Evolutionary conservation across 2,797 vertebrate genomes (phyloP).

Genomic region (Leptatherina wallacei): DNA sequence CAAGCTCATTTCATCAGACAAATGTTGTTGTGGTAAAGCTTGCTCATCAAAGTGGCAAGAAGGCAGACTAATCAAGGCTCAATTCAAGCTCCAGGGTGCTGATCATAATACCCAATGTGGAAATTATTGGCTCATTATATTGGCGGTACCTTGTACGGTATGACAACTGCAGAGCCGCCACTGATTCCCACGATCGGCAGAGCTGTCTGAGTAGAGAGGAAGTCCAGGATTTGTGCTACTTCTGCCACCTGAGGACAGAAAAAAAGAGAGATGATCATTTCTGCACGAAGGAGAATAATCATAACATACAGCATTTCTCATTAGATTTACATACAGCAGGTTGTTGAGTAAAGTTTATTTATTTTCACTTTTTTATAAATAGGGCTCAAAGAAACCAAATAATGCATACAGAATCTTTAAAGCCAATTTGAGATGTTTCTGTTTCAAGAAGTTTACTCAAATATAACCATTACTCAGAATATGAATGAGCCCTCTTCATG

Average conservation of each 20-base stretch:
- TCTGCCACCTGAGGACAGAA: slow-evolving; percentile 74
- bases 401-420: too few relatives aligned
- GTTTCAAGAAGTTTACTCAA: not conserved
- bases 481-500: too few relatives aligned
- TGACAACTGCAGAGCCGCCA: slow-evolving; percentile 94
- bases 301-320: not conserved
- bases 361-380: not conserved
- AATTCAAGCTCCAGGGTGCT: not conserved
- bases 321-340: not conserved
- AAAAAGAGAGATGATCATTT: not conserved
- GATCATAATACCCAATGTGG: not conserved
- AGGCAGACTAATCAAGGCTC: not conserved
- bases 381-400: not conserved
- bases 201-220: slow-evolving; percentile 93
- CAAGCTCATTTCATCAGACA: slow-evolving; percentile 7
- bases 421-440: not conserved
- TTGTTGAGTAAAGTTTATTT: not conserved
- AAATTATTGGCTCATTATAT: slow-evolving; percentile 17
- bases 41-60: not conserved
- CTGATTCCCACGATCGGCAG: slow-evolving; percentile 96
- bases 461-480: not conserved
- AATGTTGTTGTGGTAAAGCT: slow-evolving; percentile 11
- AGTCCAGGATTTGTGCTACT: slow-evolving; percentile 97
- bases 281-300: not conserved
- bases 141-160: slow-evolving; percentile 91